A percentile compares a stretch with the other conserved stretches of the same genome.
These are phyloP conservation scores for Zaprionus lineosus DNA, from an alignment of 2,888 invertebrate species.

Conservation along the genomic window DNA sequence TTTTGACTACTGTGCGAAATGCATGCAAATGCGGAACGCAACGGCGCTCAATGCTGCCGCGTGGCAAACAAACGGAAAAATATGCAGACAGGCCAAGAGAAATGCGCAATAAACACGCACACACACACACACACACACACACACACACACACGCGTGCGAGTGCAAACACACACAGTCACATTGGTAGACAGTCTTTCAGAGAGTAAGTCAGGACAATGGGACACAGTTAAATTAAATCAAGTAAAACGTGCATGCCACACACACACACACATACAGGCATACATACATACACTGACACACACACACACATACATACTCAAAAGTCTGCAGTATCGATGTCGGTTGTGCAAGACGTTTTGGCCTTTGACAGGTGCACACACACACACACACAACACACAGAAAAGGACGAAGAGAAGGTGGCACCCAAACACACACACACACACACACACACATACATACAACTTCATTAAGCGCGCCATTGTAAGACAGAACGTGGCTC, in stretches of 20 bases:
- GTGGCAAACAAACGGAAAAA: slow-evolving; percentile 73
- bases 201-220: slow-evolving; percentile 40
- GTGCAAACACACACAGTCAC: slow-evolving; percentile 2
- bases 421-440: slow-evolving; percentile 6
- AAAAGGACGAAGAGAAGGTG: no score
- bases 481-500: slow-evolving; percentile 46
- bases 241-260: slow-evolving; percentile 74
- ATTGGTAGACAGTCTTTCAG: slow-evolving; percentile 1
- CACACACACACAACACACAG: slow-evolving; percentile 12
- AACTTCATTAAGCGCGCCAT: slow-evolving; percentile 67
- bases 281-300: neutral
- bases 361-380: slow-evolving; percentile 55
- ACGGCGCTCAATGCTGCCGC: slow-evolving; percentile 60
- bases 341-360: slow-evolving; percentile 55
- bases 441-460: slow-evolving; percentile 6
- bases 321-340: slow-evolving; percentile 62
- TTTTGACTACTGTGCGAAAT: slow-evolving; percentile 71
- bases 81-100: slow-evolving; percentile 63
- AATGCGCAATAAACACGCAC: slow-evolving; percentile 74
- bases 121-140: slow-evolving; percentile 22
- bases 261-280: slow-evolving; percentile 13
- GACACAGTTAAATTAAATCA: slow-evolving; percentile 69
- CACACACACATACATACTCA: slow-evolving; percentile 3
- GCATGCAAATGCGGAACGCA: slow-evolving; percentile 73
- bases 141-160: slow-evolving; percentile 10